phyloP scores from a whole-genome alignment of 2,113 vertebrate genomes.

The Catharus bicknelli region DNA sequence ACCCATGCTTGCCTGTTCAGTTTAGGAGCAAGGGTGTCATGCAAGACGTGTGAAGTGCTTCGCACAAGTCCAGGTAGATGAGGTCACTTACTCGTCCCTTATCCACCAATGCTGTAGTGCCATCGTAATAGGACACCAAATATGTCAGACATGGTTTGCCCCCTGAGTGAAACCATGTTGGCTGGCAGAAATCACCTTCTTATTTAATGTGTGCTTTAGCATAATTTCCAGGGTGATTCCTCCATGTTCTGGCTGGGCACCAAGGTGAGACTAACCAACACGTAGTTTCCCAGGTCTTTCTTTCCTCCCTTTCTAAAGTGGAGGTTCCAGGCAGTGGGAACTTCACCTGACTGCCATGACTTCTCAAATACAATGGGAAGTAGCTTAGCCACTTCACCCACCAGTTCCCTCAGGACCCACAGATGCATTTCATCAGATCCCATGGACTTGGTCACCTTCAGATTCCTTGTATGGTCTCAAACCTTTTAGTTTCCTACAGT shows the following conservation, averaged over 20 bases:
- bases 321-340: neutral
- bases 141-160: accelerated
- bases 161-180: neutral
- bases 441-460: neutral
- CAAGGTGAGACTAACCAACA: neutral
- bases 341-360: neutral
- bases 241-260: neutral
- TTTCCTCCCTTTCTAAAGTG: neutral
- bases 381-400: neutral
- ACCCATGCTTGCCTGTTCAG: neutral
- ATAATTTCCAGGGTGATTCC: neutral
- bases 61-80: neutral
- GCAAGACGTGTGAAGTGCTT: neutral
- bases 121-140: accelerated
- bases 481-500: neutral
- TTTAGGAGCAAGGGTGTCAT: neutral
- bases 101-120: no score
- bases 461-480: neutral
- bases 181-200: neutral
- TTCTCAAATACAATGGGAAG: neutral
- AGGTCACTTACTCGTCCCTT: neutral
- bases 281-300: neutral
- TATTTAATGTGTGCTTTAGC: neutral
- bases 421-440: neutral
- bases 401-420: neutral